These are phyloP conservation scores for Andrena dorsata DNA, from an alignment of 2,888 invertebrate genomes.

Conservation along the genomic window DNA sequence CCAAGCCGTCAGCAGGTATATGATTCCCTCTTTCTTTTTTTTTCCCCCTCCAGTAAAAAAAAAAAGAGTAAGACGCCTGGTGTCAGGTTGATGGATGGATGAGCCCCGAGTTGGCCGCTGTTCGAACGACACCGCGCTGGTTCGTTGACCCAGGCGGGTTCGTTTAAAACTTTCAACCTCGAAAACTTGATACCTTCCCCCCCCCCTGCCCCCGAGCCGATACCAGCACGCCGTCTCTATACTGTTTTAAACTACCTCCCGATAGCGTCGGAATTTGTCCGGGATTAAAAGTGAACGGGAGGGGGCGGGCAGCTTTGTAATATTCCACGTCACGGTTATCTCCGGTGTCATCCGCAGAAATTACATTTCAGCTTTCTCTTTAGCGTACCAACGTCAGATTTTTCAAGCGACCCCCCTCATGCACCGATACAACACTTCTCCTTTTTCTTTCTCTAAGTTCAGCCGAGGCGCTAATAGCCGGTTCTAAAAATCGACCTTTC, in stretches of 20 bases:
- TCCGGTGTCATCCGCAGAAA: slow-evolving; percentile 66
- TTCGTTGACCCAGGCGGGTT: slow-evolving; percentile 59
- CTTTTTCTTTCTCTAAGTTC: not conserved
- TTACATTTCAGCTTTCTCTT: slow-evolving; percentile 56
- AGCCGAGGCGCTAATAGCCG: not conserved
- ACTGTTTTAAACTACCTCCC: slow-evolving; percentile 37
- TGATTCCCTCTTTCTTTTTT: slow-evolving; percentile 14
- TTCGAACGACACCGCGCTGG: slow-evolving; percentile 40
- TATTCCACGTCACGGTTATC: slow-evolving; percentile 53
- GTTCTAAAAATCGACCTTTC: slow-evolving; percentile 18
- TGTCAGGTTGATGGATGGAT: slow-evolving; percentile 70
- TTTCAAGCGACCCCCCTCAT: slow-evolving; percentile 12
- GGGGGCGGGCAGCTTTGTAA: slow-evolving; percentile 27
- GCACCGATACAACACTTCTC: slow-evolving; percentile 38
- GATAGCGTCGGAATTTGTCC: slow-evolving; percentile 43
- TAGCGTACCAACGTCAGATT: slow-evolving; percentile 35
- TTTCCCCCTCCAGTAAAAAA: not conserved
- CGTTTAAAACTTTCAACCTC: slow-evolving; percentile 44
- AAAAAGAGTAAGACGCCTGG: slow-evolving; percentile 37
- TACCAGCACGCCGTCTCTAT: not conserved
- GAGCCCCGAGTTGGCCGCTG: slow-evolving; percentile 38
- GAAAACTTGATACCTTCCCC: slow-evolving; percentile 17
- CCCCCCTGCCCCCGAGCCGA: not conserved
- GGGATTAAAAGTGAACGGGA: slow-evolving; percentile 48
- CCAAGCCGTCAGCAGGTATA: slow-evolving; percentile 46